Base-by-base conservation (phyloP, 2,888 invertebrate species). In the Thereva unica region DNA sequence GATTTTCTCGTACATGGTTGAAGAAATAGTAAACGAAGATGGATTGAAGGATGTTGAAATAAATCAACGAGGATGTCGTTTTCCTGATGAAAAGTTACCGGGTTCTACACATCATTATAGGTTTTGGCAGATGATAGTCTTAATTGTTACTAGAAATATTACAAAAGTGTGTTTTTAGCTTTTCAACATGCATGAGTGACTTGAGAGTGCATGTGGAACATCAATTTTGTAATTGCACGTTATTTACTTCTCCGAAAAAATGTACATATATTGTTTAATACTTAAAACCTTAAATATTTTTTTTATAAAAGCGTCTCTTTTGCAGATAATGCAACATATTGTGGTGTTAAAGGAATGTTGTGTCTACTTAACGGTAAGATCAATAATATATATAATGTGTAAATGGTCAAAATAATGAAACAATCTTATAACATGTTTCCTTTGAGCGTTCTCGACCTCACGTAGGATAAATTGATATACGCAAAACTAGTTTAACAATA, bases 141-240 rank as follows among this genome's bases (percentile, higher is more conserved):
- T 2, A 4, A 47, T 2, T n/a, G 2, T 45, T 5, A 45, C 5
- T 9, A 45, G n/a, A 2, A 8, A 45, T 45, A 5, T 45, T 45
- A 45, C 9, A 45, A 54, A n/a, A 41, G 9, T 41, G 8, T 12
- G n/a, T 40, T 54, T 64, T 1, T 42, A 77, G 77, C 53, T 78
- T 76, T 69, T 75, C 76, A 4, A 72, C 71, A 6, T 78, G 78
- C 59, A 75, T 78, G 74, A 73, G 74, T 4, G 70, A 74, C 66
- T 68, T 74, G 34, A 72, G 76, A 53, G 72, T 73, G 61, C 12
- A 72, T 66, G 70, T 75, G 47, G 78, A 78, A 67, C 69, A 75
- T 56, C 50, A 73, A 40, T 9, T 67, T 4, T 78, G 78, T 63
- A 78, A 78, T 67, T 78, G 78, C 59, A 76, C 78, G 1, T 64